Conservation (phyloP, 2,113 vertebrate genomes). For the Odocoileus hemionus region DNA sequence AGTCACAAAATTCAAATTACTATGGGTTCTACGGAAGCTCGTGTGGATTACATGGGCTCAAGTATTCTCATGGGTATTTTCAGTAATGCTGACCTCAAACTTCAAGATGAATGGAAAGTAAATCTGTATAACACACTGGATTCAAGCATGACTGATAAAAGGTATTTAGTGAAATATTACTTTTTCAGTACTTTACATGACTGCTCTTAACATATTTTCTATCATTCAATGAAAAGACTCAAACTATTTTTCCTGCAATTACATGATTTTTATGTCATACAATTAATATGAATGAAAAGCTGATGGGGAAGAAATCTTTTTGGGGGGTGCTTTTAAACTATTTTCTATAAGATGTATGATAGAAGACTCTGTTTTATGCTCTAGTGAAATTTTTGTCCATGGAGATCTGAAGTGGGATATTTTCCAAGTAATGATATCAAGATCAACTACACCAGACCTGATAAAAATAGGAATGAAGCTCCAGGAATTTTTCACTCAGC, state of each 20-base stretch:
- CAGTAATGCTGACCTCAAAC: conserved; percentile 96
- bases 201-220: not conserved
- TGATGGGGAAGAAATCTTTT: not conserved
- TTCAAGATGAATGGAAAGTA: conserved; percentile 99
- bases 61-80: conserved; percentile 99
- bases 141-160: conserved; percentile 94
- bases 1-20: conserved; percentile 98
- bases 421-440: conserved; percentile 99
- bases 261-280: not conserved
- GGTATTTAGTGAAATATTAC: conserved; percentile 77
- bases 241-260: not conserved
- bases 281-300: not conserved
- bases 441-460: conserved; percentile 97
- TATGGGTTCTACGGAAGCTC: conserved; percentile 98
- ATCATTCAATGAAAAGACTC: not conserved
- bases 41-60: conserved; percentile 99
- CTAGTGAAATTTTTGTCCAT: conserved; percentile 96
- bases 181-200: not conserved
- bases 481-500: conserved; percentile 99
- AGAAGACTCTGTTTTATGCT: conserved; percentile 52
- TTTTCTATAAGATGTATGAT: not conserved
- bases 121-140: conserved; percentile 90
- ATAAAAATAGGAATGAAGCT: conserved; percentile 99
- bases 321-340: not conserved
- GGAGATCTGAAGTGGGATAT: conserved; percentile 99